Evolutionary conservation across 2,113 vertebrate genomes (phyloP).

Genomic region (Illadopsis cleaveri): DNA sequence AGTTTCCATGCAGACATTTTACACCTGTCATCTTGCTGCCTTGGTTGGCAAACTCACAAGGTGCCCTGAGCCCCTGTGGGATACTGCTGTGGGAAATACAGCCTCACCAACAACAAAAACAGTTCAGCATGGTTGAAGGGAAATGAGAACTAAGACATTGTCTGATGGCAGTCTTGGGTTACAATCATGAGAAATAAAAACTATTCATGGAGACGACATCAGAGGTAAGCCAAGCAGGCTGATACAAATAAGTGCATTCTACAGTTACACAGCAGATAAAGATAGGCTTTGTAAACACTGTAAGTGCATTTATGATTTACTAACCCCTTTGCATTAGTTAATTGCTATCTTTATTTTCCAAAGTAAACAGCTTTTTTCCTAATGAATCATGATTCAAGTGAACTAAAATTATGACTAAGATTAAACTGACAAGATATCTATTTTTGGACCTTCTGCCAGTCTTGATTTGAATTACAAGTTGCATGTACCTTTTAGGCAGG

Average conservation of each 20-base stretch:
- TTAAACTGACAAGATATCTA: constrained; percentile 18
- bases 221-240: constrained; percentile 65
- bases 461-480: not conserved
- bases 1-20: constrained; percentile 50
- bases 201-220: constrained; percentile 72
- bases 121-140: constrained; percentile 8
- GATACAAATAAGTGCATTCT: constrained; percentile 45
- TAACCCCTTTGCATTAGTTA: constrained; percentile 40
- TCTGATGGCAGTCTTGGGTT: constrained; percentile 79
- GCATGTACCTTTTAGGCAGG: not conserved
- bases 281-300: constrained; percentile 12
- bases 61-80: constrained; percentile 40
- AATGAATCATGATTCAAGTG: constrained; percentile 18
- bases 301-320: constrained; percentile 56
- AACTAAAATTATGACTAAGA: not conserved
- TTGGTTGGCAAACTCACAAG: constrained; percentile 45
- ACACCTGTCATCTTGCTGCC: constrained; percentile 17
- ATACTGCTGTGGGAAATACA: constrained; percentile 43
- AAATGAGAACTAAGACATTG: constrained; percentile 78
- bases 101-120: constrained; percentile 68
- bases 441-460: constrained; percentile 15
- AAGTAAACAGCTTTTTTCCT: constrained; percentile 39
- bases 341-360: constrained; percentile 34
- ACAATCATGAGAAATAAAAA: constrained; percentile 78
- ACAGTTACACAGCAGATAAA: constrained; percentile 53